These are phyloP conservation scores for Caenorhabditis becei DNA, from an alignment of 2,888 invertebrate genomes.

Conservation along the genomic window DNA sequence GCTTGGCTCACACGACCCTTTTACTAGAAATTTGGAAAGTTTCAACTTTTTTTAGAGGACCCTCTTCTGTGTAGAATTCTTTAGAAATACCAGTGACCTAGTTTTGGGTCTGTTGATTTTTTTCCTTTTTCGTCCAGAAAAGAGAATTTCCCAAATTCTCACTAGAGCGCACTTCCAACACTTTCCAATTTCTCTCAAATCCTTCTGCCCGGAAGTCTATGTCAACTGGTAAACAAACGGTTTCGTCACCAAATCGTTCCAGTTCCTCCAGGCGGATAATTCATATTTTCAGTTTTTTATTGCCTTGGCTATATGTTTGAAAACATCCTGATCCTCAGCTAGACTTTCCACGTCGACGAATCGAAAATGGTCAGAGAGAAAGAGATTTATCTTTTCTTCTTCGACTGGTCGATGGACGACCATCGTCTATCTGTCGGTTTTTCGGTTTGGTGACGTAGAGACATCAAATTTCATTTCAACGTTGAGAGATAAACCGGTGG, in stretches of 20 bases:
- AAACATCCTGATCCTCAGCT: constrained; percentile 7
- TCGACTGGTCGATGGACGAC: constrained; percentile 44
- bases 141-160: background rate
- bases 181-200: too few relatives aligned
- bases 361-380: constrained; percentile 27
- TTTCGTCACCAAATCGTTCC: background rate
- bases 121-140: too few relatives aligned
- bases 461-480: constrained; percentile 37
- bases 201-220: too few relatives aligned
- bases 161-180: background rate
- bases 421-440: constrained; percentile 32
- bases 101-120: background rate
- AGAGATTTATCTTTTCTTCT: background rate
- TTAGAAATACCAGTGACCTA: too few relatives aligned
- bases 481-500: constrained; percentile 43
- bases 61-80: too few relatives aligned
- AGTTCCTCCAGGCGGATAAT: too few relatives aligned
- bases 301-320: background rate
- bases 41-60: too few relatives aligned
- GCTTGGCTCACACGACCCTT: too few relatives aligned
- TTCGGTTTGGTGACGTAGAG: constrained; percentile 52
- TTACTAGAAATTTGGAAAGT: too few relatives aligned
- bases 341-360: constrained; percentile 51
- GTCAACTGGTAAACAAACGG: constrained; percentile 3
- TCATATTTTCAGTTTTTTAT: background rate